A percentile compares a stretch with the other conserved stretches of the same genome.
phyloP scores from a whole-genome alignment of 1,140 invertebrate genomes.

The Globodera rostochiensis region DNA sequence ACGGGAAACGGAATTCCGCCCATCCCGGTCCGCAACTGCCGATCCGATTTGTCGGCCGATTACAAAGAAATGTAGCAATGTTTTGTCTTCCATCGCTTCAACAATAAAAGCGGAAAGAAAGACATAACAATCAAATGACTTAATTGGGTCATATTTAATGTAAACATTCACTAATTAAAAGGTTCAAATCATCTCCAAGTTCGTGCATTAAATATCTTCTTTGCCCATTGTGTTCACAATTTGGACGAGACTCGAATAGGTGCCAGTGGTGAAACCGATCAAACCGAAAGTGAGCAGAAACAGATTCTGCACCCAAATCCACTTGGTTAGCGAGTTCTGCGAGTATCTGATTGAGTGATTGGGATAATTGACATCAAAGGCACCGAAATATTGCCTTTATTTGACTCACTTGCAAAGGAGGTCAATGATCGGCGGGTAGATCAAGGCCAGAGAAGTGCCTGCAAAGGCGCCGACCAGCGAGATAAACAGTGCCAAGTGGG shows the following conservation, averaged over 20 bases:
- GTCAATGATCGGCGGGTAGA: slow-evolving; percentile 64
- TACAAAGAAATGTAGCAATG: too few relatives aligned
- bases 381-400: neutral
- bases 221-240: slow-evolving; percentile 36
- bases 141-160: too few relatives aligned
- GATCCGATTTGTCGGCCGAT: too few relatives aligned
- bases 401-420: slow-evolving; percentile 42
- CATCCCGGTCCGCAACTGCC: too few relatives aligned
- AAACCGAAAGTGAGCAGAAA: slow-evolving; percentile 43
- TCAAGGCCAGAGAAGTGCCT: slow-evolving; percentile 56
- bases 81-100: too few relatives aligned
- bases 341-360: slow-evolving; percentile 33
- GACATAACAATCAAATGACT: too few relatives aligned
- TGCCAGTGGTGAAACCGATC: slow-evolving; percentile 52
- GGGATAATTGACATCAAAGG: neutral
- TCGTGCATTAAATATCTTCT: slow-evolving; percentile 27
- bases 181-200: too few relatives aligned
- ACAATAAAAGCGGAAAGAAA: too few relatives aligned
- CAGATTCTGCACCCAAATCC: slow-evolving; percentile 49
- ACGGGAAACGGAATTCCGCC: too few relatives aligned
- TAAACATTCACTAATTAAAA: too few relatives aligned
- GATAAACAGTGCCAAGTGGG: slow-evolving; percentile 62
- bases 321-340: slow-evolving; percentile 31
- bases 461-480: slow-evolving; percentile 61
- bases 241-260: slow-evolving; percentile 49